Conservation (phyloP, 2,888 invertebrate genomes). For the Netelia fuscicornis region DNA sequence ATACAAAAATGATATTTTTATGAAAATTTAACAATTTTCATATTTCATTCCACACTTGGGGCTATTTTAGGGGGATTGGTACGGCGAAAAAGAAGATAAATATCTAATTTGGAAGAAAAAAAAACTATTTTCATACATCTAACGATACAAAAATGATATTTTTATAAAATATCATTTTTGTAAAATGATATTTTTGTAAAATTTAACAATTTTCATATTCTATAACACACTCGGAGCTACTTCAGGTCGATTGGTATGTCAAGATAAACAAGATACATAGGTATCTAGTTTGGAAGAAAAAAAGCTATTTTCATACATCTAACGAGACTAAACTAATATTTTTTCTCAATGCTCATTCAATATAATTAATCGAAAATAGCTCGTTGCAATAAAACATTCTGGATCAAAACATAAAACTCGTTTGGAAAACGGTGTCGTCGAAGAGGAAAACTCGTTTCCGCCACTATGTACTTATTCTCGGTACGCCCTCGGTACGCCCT, state of each 20-base stretch:
- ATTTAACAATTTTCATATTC: neutral
- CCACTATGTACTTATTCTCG: neutral
- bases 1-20: neutral
- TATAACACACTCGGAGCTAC: neutral
- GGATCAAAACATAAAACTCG: constrained; percentile 21
- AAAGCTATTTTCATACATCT: neutral
- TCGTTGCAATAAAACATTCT: neutral
- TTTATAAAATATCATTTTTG: too few species aligned
- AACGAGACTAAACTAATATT: neutral
- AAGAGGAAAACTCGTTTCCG: constrained; percentile 7
- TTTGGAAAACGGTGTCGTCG: neutral
- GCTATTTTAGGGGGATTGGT: neutral
- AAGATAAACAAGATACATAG: too few species aligned
- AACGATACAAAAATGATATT: neutral
- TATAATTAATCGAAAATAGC: constrained; percentile 1
- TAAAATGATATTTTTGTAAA: neutral
- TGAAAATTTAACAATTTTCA: neutral
- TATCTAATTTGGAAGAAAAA: too few species aligned
- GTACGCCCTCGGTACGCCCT: neutral
- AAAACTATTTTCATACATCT: neutral
- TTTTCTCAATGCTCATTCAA: neutral
- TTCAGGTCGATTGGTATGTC: neutral
- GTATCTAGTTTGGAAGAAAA: too few species aligned
- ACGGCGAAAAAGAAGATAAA: too few species aligned
- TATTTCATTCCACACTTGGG: neutral